phyloP scores from a whole-genome alignment of 2,797 vertebrate species.

The Halcyon chelicuti region DNA sequence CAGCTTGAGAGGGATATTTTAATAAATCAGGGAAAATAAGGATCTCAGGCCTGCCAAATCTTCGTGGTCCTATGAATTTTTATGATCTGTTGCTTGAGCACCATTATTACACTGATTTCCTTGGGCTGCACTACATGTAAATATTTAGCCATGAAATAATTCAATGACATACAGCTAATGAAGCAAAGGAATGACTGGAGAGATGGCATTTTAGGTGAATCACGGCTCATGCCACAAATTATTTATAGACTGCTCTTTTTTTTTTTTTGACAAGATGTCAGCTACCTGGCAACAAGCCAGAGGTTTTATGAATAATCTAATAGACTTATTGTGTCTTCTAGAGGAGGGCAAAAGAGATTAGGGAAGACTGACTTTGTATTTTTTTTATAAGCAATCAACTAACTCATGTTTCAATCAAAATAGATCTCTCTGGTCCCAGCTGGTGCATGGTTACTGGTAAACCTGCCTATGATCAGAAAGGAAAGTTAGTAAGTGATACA shows the following conservation, averaged over 20 bases:
- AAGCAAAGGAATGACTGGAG: neutral
- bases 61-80: neutral
- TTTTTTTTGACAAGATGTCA: neutral
- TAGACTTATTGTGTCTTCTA: neutral
- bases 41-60: neutral
- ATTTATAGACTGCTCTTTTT: neutral
- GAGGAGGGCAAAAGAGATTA: neutral
- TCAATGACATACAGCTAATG: neutral
- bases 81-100: neutral
- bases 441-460: slow-evolving; percentile 1
- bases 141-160: slow-evolving; percentile 33
- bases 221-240: neutral
- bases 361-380: neutral
- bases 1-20: neutral
- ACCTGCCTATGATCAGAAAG: neutral
- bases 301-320: neutral
- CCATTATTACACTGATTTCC: neutral
- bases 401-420: neutral
- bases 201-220: slow-evolving; percentile 25
- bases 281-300: neutral
- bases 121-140: neutral
- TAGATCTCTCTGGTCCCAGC: neutral
- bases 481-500: slow-evolving; percentile 17
- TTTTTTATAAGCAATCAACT: neutral
- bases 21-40: neutral